phyloP scores from a whole-genome alignment of 2,888 invertebrate genomes.

The Bursaphelenchus okinawaensis region DNA sequence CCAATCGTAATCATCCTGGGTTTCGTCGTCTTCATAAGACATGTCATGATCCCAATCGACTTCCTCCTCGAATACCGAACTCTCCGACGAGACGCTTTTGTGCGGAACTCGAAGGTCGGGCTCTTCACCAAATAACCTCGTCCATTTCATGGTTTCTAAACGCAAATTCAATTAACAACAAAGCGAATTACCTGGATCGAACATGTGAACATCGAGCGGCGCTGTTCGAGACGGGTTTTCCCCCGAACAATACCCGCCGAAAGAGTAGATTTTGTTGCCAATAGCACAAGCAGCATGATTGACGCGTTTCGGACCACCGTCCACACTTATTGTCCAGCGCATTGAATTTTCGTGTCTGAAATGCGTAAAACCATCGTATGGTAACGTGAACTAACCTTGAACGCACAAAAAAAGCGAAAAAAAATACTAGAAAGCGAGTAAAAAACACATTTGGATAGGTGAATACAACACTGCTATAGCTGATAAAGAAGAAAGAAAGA shows the following conservation, averaged over 20 bases:
- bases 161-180: conserved; percentile 12
- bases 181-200: conserved; percentile 68
- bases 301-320: conserved; percentile 77
- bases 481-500: too few species aligned
- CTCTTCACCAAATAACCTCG: conserved; percentile 12
- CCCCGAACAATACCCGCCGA: conserved; percentile 84
- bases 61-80: conserved; percentile 1
- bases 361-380: too few species aligned
- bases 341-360: conserved; percentile 59
- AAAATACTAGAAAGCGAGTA: too few species aligned
- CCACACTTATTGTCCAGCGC: conserved; percentile 78
- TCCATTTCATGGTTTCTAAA: conserved; percentile 37
- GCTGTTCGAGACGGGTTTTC: conserved; percentile 66
- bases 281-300: conserved; percentile 56
- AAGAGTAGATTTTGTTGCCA: conserved; percentile 73
- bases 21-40: conserved; percentile 6
- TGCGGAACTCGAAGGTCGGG: neutral
- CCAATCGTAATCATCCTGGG: conserved; percentile 9
- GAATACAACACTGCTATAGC: too few species aligned
- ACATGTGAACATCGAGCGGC: conserved; percentile 77
- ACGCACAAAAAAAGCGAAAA: too few species aligned
- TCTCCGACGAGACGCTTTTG: neutral
- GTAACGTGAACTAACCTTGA: too few species aligned
- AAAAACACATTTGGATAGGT: too few species aligned
- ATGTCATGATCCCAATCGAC: conserved; percentile 11